Evolutionary conservation across 2,113 vertebrate species (phyloP).

Genomic region (Raja brachyura): DNA sequence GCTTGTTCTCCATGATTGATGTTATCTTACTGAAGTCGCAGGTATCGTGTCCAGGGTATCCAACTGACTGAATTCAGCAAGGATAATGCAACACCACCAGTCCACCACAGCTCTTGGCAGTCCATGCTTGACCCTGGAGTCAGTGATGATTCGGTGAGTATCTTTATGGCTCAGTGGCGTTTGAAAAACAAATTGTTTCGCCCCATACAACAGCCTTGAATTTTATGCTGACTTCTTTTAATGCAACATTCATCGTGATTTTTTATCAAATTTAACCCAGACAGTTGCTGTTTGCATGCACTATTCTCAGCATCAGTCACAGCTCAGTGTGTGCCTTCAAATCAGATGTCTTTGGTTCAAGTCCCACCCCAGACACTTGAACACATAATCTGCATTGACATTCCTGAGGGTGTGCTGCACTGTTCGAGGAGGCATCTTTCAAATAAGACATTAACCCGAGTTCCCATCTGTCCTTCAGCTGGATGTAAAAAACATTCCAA

Average conservation of each 20-base stretch:
- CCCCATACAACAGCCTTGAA: neutral
- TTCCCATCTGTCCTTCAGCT: neutral
- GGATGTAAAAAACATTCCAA: neutral
- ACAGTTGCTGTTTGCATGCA: neutral
- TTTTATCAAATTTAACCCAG: neutral
- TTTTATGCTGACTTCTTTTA: neutral
- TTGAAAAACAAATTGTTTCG: neutral
- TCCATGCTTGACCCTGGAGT: neutral
- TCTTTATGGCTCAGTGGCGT: too few species aligned
- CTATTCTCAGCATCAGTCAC: neutral
- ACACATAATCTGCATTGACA: too few species aligned
- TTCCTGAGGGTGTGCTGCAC: too few species aligned
- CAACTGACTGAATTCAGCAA: neutral
- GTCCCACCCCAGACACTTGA: too few species aligned
- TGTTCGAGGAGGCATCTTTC: neutral
- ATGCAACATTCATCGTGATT: neutral
- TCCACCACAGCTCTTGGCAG: neutral
- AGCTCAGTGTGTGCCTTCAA: too few species aligned
- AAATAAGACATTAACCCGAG: neutral
- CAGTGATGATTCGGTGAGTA: neutral
- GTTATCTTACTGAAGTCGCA: neutral
- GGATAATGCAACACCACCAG: constrained; percentile 14
- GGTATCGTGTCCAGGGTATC: constrained; percentile 8
- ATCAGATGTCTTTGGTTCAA: too few species aligned
- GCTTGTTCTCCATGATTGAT: neutral